Base-by-base conservation (phyloP, 2,888 invertebrate genomes). In the Ophonus ardosiacus region DNA sequence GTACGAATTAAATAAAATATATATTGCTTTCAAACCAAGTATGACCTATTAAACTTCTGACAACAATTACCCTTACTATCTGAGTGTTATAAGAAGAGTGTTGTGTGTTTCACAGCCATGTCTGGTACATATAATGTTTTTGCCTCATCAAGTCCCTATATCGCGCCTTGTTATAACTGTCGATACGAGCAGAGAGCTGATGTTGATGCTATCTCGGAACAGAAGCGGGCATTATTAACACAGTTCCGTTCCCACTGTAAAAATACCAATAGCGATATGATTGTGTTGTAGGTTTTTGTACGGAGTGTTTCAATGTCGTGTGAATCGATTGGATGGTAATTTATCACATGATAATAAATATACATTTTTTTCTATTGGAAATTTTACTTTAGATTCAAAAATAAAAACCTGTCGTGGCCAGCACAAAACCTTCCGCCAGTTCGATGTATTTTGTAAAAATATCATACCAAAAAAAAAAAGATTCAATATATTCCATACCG, bases 191-290 rank as follows among this genome's bases (percentile, higher is more conserved):
- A 31, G 5, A 5, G 31, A 31, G 31, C 31, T 4, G 4, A 31
- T 40, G 71, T 40, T 31, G 71, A 82, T 82, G 40, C 17, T 80
- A 80, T 80, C 80, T 21, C 17, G 18, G 7, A 71, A 68, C 82
- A 82, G 82, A 82, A 82, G 74, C 59, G 40, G 57, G 40, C 71
- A 82, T 82, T 82, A 82, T 82, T 82, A 82, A 82, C 82, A 82
- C 74, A 82, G 18, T 74, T 82, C 24, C 21, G 56, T 76, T 76
- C 31, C 74, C 74, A 74, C 18, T 59, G 82, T 71, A 82, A 63
- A 74, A 81, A 81, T 81, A 65, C 81, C 81, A 51, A 51, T 51
- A 51, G 10, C 6, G 10, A 51, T 51, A 51, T 13, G 43, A 51
- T 51, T 8, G 10, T 51, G 4, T 13, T 43, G 65, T 65, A 17